Base-by-base conservation (phyloP, 2,888 invertebrate species). In the Yponomeuta sedellus region DNA sequence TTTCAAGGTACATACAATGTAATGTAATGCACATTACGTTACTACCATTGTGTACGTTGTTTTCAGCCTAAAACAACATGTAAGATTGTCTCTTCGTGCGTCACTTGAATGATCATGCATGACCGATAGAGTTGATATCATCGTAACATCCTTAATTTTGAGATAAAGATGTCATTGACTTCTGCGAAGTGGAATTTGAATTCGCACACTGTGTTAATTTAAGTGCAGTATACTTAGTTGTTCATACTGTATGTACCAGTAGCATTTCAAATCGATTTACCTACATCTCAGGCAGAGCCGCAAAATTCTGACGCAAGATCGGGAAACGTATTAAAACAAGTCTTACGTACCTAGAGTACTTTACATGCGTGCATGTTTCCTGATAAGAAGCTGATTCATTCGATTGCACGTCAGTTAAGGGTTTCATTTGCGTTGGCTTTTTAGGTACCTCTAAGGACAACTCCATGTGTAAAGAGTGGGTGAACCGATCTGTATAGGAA, bases 111-210 rank as follows among this genome's bases (percentile, higher is more conserved):
- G 59, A 20, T 59, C 59, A 59, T 16, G 44, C 44, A 52, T 59
- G 59, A 59, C 59, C 59, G 59, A 59, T 59, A 59, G 20, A 16
- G 16, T 52, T 52, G 44, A 52, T 52, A 52, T 52, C 44, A 52
- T 52, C 44, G 2, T 52, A 52, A 52, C 44, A 12, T 52, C 44
- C 12, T 52, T 52, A 52, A 16, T 52, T 52, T 44, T 52, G 3
- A 22, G 59, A 20, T 11, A 59, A 59, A 12, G 59, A 59, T 25
- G 59, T 59, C 20, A 59, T 19, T 52, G 44, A 52, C 44, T 52
- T 52, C 16, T 16, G 44, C 44, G 3, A 52, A 10, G 8, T 8
- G 34, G 34, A 1, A 6, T 34, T 52, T 52, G 16, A 16, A 3
- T 16, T 16, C 3, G 44, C 4, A 52, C 44, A 52, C 16, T 52